Conservation (phyloP, 37 sponge, comb jelly and placozoan species). For the Haliclona indistincta region DNA sequence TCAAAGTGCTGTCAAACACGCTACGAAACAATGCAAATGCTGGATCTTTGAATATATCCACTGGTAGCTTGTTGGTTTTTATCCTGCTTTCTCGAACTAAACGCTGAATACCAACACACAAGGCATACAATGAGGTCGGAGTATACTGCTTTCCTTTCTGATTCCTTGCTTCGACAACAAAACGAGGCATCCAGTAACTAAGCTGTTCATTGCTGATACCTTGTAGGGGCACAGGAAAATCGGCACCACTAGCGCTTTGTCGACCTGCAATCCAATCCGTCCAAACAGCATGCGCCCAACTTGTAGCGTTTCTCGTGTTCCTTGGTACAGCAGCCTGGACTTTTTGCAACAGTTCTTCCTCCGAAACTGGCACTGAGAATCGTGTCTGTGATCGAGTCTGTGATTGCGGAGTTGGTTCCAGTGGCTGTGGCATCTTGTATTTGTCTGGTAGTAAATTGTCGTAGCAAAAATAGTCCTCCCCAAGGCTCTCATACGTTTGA, state of each 20-base stretch:
- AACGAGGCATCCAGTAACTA: neutral
- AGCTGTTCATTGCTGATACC: slow-evolving; percentile 2
- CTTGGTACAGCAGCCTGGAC: slow-evolving; percentile 1
- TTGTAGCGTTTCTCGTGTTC: neutral
- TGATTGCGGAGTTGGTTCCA: too few relatives aligned
- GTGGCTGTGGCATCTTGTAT: too few relatives aligned
- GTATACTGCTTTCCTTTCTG: slow-evolving; percentile 1
- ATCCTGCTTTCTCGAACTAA: neutral
- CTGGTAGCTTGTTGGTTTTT: neutral
- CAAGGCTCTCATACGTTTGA: too few relatives aligned
- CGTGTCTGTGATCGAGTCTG: too few relatives aligned
- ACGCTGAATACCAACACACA: neutral
- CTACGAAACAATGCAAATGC: neutral
- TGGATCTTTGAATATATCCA: slow-evolving; percentile 5
- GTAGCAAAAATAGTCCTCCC: too few relatives aligned
- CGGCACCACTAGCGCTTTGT: neutral
- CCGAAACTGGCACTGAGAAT: too few relatives aligned
- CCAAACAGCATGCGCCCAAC: neutral
- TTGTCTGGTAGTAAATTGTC: too few relatives aligned
- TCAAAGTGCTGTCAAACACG: neutral
- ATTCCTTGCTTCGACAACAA: neutral
- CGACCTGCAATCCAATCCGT: neutral
- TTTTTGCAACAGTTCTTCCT: neutral
- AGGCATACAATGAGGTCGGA: neutral
- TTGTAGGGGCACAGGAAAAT: neutral